Evolutionary conservation across 2,797 vertebrate species (phyloP), one percentile per base, ranked within the genome.

Genomic region (Halcyon smyrnensis): DNA sequence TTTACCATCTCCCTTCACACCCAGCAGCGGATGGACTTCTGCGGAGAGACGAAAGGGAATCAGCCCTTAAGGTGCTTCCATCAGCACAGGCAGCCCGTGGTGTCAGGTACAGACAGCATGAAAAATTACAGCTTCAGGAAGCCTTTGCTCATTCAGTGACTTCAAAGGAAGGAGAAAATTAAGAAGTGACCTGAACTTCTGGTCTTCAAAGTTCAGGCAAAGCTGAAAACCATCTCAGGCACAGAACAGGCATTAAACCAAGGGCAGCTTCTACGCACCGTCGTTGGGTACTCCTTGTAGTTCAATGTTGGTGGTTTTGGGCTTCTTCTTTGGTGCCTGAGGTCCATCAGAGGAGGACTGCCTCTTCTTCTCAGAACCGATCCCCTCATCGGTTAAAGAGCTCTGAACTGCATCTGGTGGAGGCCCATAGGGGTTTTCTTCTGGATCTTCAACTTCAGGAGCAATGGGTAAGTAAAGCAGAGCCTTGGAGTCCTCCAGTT

Each of bases 1-100:
- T 98, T 99, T 99, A 98, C 99, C 98, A 96, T 99, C 99, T 43
- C 99, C 99, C 97, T 99, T 99, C 98, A 99, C 99, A 43, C 99
- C 99, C 98, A 99, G 98, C 90, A 99, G 97, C 83, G 99, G 99
- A 98, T 99, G 99, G 94, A 99, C 99, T 98, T 99, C 99, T 99
- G 97, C 2, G 34, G 94, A 85, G 90, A 73, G 97, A 92, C 71
- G 94, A 30, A 0, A 28, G 34, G 69, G 17, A 81, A 27, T 79
- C 41, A 75, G 53, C 46, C n/a, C 51, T 53, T 1, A 6, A 11
- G 68, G 59, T 14, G 56, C 34, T 54, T 15, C 5, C 3, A 53
- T 9, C 45, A 18, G 39, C 57, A 60, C 9, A 3, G 6, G 17
- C 11, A 18, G 56, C 36, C 21, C 56, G 15, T 23, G 36, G 14